phyloP scores from a whole-genome alignment of 2,888 invertebrate species.

The Carterocephalus palaemon region DNA sequence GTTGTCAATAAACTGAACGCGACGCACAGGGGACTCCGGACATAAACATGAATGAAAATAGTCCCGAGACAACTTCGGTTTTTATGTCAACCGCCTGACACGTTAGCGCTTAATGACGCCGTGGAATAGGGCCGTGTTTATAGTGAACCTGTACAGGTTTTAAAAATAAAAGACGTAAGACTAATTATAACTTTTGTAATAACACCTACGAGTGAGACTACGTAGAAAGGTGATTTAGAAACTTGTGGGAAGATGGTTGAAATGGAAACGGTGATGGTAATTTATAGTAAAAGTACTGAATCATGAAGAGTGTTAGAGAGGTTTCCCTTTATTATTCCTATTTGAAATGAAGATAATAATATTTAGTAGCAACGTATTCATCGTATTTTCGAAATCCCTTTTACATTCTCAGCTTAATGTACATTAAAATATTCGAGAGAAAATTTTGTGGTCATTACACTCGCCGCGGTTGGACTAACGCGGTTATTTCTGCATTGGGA shows the following conservation, averaged over 20 bases:
- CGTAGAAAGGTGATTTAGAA: background rate
- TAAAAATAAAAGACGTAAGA: conserved; percentile 8
- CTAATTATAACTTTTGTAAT: conserved; percentile 5
- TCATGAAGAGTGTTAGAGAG: conserved; percentile 2
- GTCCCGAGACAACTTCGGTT: conserved; percentile 39
- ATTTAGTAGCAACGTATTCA: conserved; percentile 2
- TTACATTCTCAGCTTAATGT: conserved; percentile 4
- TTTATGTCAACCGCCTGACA: conserved; percentile 32
- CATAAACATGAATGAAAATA: conserved; percentile 67
- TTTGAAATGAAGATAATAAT: conserved; percentile 9
- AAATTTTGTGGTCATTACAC: conserved; percentile 6
- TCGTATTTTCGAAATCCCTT: conserved; percentile 5
- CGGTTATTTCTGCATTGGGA: conserved; percentile 3
- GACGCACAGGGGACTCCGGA: conserved; percentile 51
- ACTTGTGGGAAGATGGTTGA: background rate
- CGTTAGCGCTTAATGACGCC: conserved; percentile 20
- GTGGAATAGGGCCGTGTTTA: conserved; percentile 9
- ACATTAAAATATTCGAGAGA: conserved; percentile 9
- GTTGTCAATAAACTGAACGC: conserved; percentile 65
- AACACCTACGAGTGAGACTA: background rate
- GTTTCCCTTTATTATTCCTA: background rate
- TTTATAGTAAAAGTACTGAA: background rate
- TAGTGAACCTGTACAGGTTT: conserved; percentile 6
- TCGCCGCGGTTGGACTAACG: conserved; percentile 8
- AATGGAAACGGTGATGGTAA: background rate